Conservation (phyloP, 1,140 invertebrate species). For the Leptopilina clavipes region DNA sequence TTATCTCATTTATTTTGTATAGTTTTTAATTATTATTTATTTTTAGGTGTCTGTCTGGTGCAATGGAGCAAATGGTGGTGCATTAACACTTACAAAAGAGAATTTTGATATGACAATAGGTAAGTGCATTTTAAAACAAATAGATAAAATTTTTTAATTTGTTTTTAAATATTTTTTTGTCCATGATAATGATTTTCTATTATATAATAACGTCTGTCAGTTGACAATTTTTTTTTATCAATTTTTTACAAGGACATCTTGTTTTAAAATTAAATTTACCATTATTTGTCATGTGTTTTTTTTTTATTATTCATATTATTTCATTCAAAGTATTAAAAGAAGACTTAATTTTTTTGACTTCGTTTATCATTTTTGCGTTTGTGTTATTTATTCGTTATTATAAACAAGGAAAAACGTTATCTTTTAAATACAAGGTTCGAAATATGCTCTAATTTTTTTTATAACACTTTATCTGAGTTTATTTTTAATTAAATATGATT, state of each 20-base stretch:
- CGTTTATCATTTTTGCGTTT: background rate
- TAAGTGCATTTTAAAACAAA: conserved; percentile 71
- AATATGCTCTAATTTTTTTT: background rate
- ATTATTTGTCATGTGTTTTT: no score
- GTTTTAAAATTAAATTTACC: no score
- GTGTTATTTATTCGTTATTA: background rate
- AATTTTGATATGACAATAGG: conserved; percentile 90
- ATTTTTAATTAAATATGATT: background rate
- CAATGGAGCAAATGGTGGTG: conserved; percentile 83
- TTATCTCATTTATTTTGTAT: conserved; percentile 36
- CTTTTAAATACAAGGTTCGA: background rate
- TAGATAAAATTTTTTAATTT: background rate
- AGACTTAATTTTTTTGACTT: background rate
- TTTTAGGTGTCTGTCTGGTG: conserved; percentile 81
- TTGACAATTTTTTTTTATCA: no score
- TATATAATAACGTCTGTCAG: background rate
- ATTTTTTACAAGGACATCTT: no score
- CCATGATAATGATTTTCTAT: background rate
- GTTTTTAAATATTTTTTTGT: background rate
- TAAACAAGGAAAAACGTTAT: background rate
- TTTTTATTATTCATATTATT: background rate
- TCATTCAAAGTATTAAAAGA: background rate
- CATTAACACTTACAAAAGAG: conserved; percentile 83
- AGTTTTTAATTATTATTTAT: conserved; percentile 56
- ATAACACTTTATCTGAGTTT: background rate